Percentiles rank a stretch among this genome's conserved stretches.
These are phyloP conservation scores for Otis tarda DNA, from an alignment of 2,113 vertebrate genomes.

Conservation along the genomic window DNA sequence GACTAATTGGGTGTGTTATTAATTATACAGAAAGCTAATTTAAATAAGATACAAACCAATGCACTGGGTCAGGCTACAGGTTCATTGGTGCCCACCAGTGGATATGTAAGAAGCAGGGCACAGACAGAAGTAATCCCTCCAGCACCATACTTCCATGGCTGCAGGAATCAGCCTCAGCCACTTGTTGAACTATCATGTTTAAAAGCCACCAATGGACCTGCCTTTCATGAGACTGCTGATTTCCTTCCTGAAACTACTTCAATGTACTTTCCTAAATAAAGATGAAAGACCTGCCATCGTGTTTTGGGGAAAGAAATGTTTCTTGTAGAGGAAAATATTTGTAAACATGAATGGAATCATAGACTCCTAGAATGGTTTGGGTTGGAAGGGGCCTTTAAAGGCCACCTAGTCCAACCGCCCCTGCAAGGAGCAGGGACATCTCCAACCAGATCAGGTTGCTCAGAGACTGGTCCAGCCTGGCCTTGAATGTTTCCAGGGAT, in stretches of 20 bases:
- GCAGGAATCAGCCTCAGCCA: background rate
- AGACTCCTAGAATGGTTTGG: too few relatives aligned
- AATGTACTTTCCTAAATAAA: background rate
- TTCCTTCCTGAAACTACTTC: background rate
- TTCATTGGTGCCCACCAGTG: background rate
- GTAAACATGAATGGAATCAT: background rate
- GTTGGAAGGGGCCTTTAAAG: too few relatives aligned
- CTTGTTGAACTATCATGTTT: background rate
- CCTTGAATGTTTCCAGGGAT: too few relatives aligned
- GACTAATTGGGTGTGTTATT: conserved; percentile 18
- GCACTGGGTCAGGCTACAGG: background rate
- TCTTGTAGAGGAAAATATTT: background rate
- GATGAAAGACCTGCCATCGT: fast-evolving
- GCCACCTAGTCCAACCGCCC: too few relatives aligned
- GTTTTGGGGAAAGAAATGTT: background rate
- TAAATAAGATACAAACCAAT: conserved; percentile 33
- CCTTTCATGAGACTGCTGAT: background rate
- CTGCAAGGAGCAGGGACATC: too few relatives aligned
- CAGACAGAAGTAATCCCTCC: background rate
- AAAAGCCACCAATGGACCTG: background rate
- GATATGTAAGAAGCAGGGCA: background rate
- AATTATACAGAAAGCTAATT: conserved; percentile 50
- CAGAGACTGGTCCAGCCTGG: too few relatives aligned
- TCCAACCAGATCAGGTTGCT: too few relatives aligned
- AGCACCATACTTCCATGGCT: fast-evolving